Evolutionary conservation across 1,140 invertebrate species (phyloP), one percentile per base, ranked within the genome.

Genomic region (Subanguina moxae): DNA sequence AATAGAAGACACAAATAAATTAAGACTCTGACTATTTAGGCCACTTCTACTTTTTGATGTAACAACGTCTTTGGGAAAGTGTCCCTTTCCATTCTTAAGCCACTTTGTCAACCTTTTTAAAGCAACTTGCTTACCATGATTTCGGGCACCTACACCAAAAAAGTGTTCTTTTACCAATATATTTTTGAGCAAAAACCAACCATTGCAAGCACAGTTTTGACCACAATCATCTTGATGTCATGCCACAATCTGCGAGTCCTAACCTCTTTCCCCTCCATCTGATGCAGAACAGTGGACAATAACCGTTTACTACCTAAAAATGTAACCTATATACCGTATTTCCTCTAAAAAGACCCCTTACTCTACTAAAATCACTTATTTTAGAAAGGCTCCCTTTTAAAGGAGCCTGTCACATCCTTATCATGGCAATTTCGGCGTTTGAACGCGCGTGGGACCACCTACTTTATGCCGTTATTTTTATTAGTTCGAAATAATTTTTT

Each of bases 181-280:
- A 52, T 7, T 52, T 21, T 19, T 15, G 3, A 52, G 48, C 23
- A 3, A 21, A 3, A 52, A 8, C n/a, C 15, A 15, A 19, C n/a
- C 48, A 52, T 21, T 7, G 86, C 84, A 9, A 86, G 73, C n/a
- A 86, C 74, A 1, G 86, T 86, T 71, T 86, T 86, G 27, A 83
- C 81, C n/a, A 86, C 76, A 59, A 86, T 80, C 45, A 78, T 71
- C 70, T 86, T 85, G 48, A 86, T 85, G 19, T 82, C 77, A 32
- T 76, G 71, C 83, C 84, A 86, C 0, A 86, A 57, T 38, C 63
- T 59, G 23, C 80, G 78, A 7, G 80, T 80, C 68, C 84, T 80
- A 25, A 83, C 64, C 1, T 85, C 85, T 48, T 78, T 69, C 11
- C 75, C 69, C 57, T 77, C 77, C 72, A 86, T 75, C 61, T 82